Conservation (phyloP, 2,888 invertebrate species). For the Idaea biselata region DNA sequence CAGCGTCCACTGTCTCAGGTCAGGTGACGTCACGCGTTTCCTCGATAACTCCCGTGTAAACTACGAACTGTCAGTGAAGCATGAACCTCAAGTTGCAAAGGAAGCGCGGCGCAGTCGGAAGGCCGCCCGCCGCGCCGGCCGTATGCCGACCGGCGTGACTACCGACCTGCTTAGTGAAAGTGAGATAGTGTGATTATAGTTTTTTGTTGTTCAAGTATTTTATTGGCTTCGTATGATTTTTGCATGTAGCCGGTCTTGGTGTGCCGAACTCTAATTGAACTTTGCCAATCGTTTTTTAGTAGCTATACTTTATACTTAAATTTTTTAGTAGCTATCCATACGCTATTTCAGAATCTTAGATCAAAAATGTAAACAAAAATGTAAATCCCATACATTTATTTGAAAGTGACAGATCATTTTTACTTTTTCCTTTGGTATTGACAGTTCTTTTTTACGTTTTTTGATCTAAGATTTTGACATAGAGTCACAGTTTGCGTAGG, state of each 20-base stretch:
- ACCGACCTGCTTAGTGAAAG: background rate
- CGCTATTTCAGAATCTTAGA: no score
- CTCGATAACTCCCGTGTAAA: slow-evolving; percentile 4
- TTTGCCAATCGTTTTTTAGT: no score
- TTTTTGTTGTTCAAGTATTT: no score
- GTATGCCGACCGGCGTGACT: slow-evolving; percentile 22
- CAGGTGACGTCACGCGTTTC: slow-evolving; percentile 6
- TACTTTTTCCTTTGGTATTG: no score
- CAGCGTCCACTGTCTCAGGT: background rate
- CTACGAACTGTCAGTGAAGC: slow-evolving; percentile 28
- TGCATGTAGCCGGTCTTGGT: background rate
- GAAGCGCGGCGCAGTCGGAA: slow-evolving; percentile 41
- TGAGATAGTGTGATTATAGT: background rate
- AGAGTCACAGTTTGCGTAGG: no score
- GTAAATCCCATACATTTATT: no score
- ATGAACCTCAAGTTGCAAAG: slow-evolving; percentile 38
- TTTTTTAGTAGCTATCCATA: no score
- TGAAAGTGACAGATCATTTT: no score
- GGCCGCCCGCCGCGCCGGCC: slow-evolving; percentile 34
- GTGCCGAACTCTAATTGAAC: background rate
- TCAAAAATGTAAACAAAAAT: no score
- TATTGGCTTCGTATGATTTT: background rate
- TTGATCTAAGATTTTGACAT: no score
- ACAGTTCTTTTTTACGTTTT: no score
- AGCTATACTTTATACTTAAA: no score